phyloP scores from a whole-genome alignment of 2,797 vertebrate genomes.

The Ficedula albicollis region DNA sequence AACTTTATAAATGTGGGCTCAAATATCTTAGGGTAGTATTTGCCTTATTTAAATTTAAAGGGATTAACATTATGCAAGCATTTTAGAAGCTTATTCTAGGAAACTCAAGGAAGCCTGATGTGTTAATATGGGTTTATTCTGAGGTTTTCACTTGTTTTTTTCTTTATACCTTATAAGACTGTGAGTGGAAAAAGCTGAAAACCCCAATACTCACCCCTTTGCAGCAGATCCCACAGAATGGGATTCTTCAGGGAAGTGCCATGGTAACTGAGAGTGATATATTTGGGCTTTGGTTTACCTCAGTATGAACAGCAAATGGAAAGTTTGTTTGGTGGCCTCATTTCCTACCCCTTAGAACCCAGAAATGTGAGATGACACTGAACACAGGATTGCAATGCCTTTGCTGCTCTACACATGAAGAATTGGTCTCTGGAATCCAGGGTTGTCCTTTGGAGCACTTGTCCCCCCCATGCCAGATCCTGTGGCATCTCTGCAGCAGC shows the following conservation, averaged over 20 bases:
- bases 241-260: background rate
- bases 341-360: background rate
- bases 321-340: background rate
- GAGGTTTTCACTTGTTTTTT: background rate
- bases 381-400: background rate
- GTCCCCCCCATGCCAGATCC: background rate
- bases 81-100: background rate
- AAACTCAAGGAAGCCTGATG: background rate
- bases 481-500: background rate
- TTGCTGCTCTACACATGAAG: accelerated
- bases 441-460: background rate
- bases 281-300: background rate
- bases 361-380: background rate
- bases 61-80: background rate
- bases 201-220: background rate
- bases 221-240: background rate
- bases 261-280: background rate
- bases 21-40: background rate
- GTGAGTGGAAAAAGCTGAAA: background rate
- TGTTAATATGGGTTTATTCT: background rate
- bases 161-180: background rate
- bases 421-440: background rate
- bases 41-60: background rate
- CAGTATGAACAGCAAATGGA: background rate
- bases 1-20: background rate